Percentiles rank a stretch among this genome's conserved stretches.
phyloP scores from a whole-genome alignment of 2,113 vertebrate species.

The Siniperca knerii region DNA sequence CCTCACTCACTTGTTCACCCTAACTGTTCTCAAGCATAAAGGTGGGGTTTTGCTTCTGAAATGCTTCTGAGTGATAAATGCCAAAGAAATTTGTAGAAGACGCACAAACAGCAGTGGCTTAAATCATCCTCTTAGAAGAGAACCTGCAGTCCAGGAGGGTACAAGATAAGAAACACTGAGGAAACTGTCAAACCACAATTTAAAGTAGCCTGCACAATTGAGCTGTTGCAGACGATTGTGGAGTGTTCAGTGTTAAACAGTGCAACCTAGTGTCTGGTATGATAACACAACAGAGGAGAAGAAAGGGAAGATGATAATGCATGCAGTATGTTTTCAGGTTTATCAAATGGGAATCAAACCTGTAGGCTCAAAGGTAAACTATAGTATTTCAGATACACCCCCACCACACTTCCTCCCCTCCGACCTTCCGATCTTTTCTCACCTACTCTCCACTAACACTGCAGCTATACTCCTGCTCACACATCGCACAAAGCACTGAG shows the following conservation, averaged over 20 bases:
- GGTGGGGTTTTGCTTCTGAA: conserved; percentile 19
- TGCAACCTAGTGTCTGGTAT: conserved; percentile 72
- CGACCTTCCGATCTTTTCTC: conserved; percentile 7
- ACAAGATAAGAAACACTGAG: conserved; percentile 47
- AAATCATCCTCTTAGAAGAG: conserved; percentile 35
- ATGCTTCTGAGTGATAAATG: conserved; percentile 42
- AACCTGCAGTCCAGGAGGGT: conserved; percentile 33
- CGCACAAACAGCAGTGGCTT: conserved; percentile 20
- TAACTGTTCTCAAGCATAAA: conserved; percentile 38
- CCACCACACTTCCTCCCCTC: neutral
- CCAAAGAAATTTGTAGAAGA: conserved; percentile 24
- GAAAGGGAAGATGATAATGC: neutral
- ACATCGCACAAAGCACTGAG: conserved; percentile 10
- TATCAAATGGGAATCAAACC: neutral
- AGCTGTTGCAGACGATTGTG: neutral
- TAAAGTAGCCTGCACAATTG: conserved; percentile 22
- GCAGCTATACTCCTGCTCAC: conserved; percentile 1
- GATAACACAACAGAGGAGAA: conserved; percentile 16
- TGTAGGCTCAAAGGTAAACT: conserved; percentile 1
- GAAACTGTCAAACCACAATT: conserved; percentile 39
- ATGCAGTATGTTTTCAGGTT: conserved; percentile 7
- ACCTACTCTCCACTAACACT: neutral
- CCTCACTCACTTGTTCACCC: conserved; percentile 55
- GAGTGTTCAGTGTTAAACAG: conserved; percentile 69
- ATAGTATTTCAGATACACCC: neutral